Base-by-base conservation (phyloP, 1,140 invertebrate genomes). In the Amyelois transitella region DNA sequence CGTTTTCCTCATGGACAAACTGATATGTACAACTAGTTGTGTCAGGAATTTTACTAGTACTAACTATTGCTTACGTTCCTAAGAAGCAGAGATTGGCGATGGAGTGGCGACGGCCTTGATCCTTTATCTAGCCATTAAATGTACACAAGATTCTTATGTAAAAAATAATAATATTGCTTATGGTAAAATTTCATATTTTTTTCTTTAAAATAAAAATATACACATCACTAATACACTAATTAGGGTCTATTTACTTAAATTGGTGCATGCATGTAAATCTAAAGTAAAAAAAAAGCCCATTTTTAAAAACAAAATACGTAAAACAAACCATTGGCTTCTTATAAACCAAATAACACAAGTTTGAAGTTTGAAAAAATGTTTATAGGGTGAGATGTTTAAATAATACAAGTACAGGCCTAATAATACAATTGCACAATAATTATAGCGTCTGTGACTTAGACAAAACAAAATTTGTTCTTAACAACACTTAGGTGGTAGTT, bases 381-480 rank as follows among this genome's bases (percentile, higher is more conserved):
- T n/a, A 14, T 38, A 38, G 6, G 1, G 6, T 14, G n/a, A 14
- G 7, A 38, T 5, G 17, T 38, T 38, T 38, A 38, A n/a, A n/a
- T n/a, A n/a, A n/a, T 38, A 14, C 1, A 14, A 14, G 12, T 38
- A 38, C 25, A 32, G 8, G 3, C 17, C 32, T 38, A 38, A 12
- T 38, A 38, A 38, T 38, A 38, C 12, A 38, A 14, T 38, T 38
- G 17, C 12, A 38, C 32, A 38, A 38, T 14, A 38, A 14, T 14
- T 38, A 14, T 14, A 38, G 65, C 63, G 71, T 68, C 60, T 76
- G 73, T 75, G 66, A 80, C 75, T 80, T 77, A 77, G 69, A 67
- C 50, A 67, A 72, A 69, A 74, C 51, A 64, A 64, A 57, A 67
- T 69, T 79, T 76, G 71, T 76, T 75, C 68, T 72, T 63, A 69